Percentiles rank a stretch among this genome's conserved stretches.
phyloP scores from a whole-genome alignment of 2,797 vertebrate genomes.

The Triplophysa yarkandensis region DNA sequence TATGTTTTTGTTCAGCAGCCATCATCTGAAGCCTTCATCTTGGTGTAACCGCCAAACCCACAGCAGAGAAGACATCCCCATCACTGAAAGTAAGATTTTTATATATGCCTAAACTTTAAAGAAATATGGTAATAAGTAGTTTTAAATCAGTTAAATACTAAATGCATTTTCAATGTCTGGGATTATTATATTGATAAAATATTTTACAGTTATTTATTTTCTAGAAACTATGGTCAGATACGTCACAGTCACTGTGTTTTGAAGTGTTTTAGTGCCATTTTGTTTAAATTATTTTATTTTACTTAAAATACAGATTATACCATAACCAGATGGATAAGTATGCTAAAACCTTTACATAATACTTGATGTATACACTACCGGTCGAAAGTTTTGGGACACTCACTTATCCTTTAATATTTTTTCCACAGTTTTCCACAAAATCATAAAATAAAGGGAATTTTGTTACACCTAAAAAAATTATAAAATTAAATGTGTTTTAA shows the following conservation, averaged over 20 bases:
- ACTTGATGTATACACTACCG: not conserved
- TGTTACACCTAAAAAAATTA: too few species aligned
- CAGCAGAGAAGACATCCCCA: conserved; percentile 65
- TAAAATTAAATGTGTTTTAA: too few species aligned
- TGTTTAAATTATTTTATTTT: too few species aligned
- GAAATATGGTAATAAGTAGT: not conserved
- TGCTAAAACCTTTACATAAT: not conserved
- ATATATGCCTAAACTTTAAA: too few species aligned
- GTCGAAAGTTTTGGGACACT: too few species aligned
- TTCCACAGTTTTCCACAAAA: too few species aligned
- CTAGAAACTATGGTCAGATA: not conserved
- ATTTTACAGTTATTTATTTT: not conserved
- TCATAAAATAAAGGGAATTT: too few species aligned
- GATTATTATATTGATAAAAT: not conserved
- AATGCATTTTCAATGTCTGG: not conserved
- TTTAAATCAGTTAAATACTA: too few species aligned
- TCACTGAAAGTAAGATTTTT: conserved; percentile 67
- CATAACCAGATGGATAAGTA: not conserved
- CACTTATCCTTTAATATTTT: too few species aligned
- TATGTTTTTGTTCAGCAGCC: conserved; percentile 65
- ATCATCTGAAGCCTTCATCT: conserved; percentile 72
- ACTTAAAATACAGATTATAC: not conserved
- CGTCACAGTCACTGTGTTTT: not conserved
- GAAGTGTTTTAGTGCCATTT: too few species aligned
- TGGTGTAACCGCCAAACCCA: conserved; percentile 71